Base-by-base conservation (phyloP, 1,140 invertebrate species). In the Drosophila burlai region DNA sequence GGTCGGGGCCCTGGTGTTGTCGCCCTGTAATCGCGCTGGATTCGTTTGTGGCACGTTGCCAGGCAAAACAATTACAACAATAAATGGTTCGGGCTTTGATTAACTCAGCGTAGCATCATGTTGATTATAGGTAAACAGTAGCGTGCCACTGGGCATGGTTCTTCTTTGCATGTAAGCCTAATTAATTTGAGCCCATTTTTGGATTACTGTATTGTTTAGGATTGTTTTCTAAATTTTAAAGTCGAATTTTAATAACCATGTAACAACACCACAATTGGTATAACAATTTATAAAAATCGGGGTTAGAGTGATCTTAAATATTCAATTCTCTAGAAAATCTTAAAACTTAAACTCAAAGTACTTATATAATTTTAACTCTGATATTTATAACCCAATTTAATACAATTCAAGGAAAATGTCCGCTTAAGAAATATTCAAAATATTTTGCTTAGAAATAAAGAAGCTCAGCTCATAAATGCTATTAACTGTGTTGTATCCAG, bases 11-110 rank as follows among this genome's bases (percentile, higher is more conserved):
- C 40, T 59, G 45, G 57, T 50, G 45, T 59, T 49, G 45, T 50
- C 49, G 50, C 15, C 52, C 57, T 62, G 47, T 80, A 72, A 67
- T 80, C 69, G 69, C 60, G 58, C 52, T 71, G 52, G 47, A 40
- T 71, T 75, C 74, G 75, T 83, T 83, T 79, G 77, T 68, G 68
- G 65, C 80, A 82, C 76, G 81, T 84, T 62, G 55, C 46, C 49
- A 72, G 46, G 59, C 80, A 80, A 69, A 65, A 77, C 72, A 79
- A 83, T 83, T 82, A 76, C 34, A 43, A 78, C 50, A 60, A 58
- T 62, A 83, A 80, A 72, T 26, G 47, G 60, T 61, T 59, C 18
- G 61, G 66, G 63, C 71, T 80, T 72, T 83, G 81, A 83, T 83
- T 80, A 76, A 76, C 81, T 80, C 49, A 24, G 55, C 24, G 24